phyloP scores from a whole-genome alignment of 2,888 invertebrate species.

The Morpho helenor region DNA sequence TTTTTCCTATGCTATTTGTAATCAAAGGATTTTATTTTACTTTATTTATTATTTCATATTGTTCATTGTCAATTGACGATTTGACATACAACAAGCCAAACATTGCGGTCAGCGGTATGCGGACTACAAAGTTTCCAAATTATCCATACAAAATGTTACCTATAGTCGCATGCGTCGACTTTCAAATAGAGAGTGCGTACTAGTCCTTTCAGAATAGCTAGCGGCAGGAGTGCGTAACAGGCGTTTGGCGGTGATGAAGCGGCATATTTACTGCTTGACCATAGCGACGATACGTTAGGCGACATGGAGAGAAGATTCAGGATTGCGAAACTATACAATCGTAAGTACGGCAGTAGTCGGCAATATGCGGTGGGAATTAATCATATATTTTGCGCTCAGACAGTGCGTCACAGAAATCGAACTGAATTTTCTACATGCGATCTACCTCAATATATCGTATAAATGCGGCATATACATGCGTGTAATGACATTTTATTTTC shows the following conservation, averaged over 20 bases:
- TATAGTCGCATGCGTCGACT: conserved; percentile 45
- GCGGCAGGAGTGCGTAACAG: conserved; percentile 41
- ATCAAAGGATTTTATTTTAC: too few species aligned
- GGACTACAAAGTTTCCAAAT: background rate
- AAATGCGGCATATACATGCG: background rate
- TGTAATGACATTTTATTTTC: background rate
- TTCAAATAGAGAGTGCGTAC: conserved; percentile 56
- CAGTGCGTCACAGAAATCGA: background rate
- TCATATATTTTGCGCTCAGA: background rate
- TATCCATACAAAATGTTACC: conserved; percentile 21
- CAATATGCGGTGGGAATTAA: conserved; percentile 9
- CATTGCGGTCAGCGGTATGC: background rate
- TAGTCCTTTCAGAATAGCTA: conserved; percentile 67
- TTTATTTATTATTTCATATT: too few species aligned
- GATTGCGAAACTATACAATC: conserved; percentile 28
- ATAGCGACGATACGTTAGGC: conserved; percentile 52
- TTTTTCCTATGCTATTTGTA: too few species aligned
- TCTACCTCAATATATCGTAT: background rate
- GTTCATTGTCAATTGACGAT: too few species aligned
- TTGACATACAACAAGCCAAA: background rate
- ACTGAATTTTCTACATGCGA: background rate
- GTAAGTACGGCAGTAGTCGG: conserved; percentile 35
- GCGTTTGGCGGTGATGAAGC: conserved; percentile 38
- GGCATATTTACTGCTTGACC: conserved; percentile 46
- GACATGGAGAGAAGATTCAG: conserved; percentile 43